Evolutionary conservation across 2,797 vertebrate species (phyloP), one percentile per base, ranked within the genome.

Genomic region (Steatocranus sp.): DNA sequence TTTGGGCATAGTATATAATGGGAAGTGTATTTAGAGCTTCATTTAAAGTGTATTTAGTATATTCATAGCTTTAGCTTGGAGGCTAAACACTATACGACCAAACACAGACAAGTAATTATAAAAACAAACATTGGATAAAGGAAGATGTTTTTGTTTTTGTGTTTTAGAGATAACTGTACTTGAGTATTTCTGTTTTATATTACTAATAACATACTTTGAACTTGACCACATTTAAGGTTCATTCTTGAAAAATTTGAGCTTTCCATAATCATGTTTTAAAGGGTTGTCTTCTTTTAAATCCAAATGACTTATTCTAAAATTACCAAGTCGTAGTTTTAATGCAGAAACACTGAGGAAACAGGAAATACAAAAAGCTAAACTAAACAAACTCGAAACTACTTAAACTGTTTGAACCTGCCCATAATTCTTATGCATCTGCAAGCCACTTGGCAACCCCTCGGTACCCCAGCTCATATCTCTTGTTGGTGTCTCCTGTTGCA

Each of bases 1-100:
- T 84, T 43, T 78, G 61, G 80, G 84, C 43, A 12, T 66, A 18
- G 5, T 34, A 32, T 17, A 11, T 74, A 51, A 76, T 76, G 4
- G 17, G 18, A 15, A 49, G 11, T 5, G 48, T 66, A 84, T 50
- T 58, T 11, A 2, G 43, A 38, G 76, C 7, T 30, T 32, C 7
- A 49, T 61, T 61, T 34, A 34, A 61, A 61, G 56, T n/a, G 17
- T 18, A 61, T 58, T 58, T 58, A 32, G 30, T 3, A 9, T 7
- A 11, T 61, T 61, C 36, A 25, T 36, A 10, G 20, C 36, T 68
- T 41, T 68, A 43, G 7, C 0, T 2, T 58, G 9, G 27, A 58
- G 54, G 54, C 5, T 32, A 58, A 58, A 32, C 20, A 17, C 54
- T 38, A 38, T 46, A 5, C 82, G 77, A 25, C 15, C 2, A 6